Conservation (phyloP, 2,888 invertebrate genomes). For the Pyrocoelia pectoralis region DNA sequence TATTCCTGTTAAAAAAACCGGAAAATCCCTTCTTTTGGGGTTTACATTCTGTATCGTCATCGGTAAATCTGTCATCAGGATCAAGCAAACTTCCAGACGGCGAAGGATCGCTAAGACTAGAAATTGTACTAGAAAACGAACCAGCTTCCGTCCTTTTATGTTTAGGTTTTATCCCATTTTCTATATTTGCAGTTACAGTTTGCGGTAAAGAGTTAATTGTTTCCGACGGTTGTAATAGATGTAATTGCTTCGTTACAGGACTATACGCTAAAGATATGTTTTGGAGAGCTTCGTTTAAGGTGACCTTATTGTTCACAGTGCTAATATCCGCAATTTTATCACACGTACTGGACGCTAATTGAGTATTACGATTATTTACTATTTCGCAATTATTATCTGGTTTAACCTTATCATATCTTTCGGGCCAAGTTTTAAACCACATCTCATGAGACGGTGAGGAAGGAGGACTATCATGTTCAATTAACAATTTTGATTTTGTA, state of each 20-base stretch:
- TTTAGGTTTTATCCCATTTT: slow-evolving; percentile 46
- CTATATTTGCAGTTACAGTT: slow-evolving; percentile 11
- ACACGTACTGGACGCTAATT: slow-evolving; percentile 40
- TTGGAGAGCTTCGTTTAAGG: slow-evolving; percentile 74
- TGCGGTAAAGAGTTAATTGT: slow-evolving; percentile 26
- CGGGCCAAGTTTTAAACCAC: slow-evolving; percentile 65
- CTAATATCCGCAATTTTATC: slow-evolving; percentile 41
- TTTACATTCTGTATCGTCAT: slow-evolving; percentile 58
- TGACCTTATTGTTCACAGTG: slow-evolving; percentile 62
- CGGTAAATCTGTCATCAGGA: slow-evolving; percentile 53
- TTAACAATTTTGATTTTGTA: slow-evolving; percentile 46
- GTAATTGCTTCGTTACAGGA: slow-evolving; percentile 76
- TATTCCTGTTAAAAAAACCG: slow-evolving; percentile 68
- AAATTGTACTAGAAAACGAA: slow-evolving; percentile 74
- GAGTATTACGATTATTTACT: slow-evolving; percentile 26
- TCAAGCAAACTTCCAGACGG: slow-evolving; percentile 65
- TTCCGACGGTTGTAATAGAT: slow-evolving; percentile 59
- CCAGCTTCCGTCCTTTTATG: slow-evolving; percentile 68
- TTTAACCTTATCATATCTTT: slow-evolving; percentile 58
- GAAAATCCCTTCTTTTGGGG: slow-evolving; percentile 69
- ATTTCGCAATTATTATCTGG: slow-evolving; percentile 38
- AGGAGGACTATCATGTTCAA: slow-evolving; percentile 43
- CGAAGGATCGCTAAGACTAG: slow-evolving; percentile 75
- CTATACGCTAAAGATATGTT: slow-evolving; percentile 79
- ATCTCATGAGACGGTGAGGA: slow-evolving; percentile 47